Conservation (phyloP, 2,888 invertebrate genomes). For the Acanthosepion lycidas region DNA sequence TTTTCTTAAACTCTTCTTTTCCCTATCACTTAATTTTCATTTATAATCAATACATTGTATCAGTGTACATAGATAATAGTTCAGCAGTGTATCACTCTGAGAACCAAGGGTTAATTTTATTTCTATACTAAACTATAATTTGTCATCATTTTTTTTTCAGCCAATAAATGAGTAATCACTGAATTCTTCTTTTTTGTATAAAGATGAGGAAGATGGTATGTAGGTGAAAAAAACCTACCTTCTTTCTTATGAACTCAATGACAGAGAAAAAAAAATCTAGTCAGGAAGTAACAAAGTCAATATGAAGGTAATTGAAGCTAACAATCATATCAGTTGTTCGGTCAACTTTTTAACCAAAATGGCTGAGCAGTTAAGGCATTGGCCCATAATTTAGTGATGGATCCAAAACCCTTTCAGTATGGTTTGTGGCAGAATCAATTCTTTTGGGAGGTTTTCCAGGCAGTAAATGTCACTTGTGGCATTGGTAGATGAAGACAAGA, state of each 20-base stretch:
- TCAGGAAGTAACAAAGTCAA: background rate
- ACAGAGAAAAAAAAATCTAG: background rate
- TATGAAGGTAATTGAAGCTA: background rate
- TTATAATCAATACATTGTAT: background rate
- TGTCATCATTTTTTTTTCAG: background rate
- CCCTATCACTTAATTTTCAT: background rate
- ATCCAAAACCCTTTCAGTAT: background rate
- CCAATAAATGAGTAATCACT: background rate
- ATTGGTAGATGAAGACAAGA: background rate
- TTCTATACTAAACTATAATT: background rate
- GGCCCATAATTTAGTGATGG: background rate
- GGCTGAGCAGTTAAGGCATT: background rate
- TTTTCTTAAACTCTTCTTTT: background rate
- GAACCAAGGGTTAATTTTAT: background rate
- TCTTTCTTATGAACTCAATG: background rate
- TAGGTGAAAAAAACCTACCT: background rate
- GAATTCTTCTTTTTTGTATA: background rate
- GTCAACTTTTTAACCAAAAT: background rate
- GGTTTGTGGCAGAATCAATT: constrained; percentile 33
- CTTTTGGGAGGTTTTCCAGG: background rate
- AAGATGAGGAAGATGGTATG: background rate
- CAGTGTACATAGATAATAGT: background rate
- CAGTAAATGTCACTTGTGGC: background rate
- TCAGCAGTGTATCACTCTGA: background rate
- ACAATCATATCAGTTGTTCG: background rate